Percentiles rank a stretch among this genome's conserved stretches.
phyloP scores from a whole-genome alignment of 2,113 vertebrate species.

The Bungarus multicinctus region DNA sequence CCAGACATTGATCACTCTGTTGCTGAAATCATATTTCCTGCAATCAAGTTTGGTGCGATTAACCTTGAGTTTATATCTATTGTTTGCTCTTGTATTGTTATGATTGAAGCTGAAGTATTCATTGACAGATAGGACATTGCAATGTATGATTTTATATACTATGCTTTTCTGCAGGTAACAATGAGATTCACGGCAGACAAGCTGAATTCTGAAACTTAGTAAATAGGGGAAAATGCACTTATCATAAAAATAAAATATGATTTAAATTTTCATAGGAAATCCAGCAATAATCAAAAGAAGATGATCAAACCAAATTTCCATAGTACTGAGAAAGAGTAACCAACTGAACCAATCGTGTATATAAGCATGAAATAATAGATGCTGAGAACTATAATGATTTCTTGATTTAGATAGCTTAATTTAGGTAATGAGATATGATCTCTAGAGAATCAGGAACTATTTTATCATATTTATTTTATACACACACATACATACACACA shows the following conservation, averaged over 20 bases:
- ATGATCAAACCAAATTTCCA: background rate
- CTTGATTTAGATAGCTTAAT: background rate
- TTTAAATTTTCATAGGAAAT: background rate
- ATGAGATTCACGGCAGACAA: rapidly evolving
- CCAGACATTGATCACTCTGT: too few relatives aligned
- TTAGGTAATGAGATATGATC: background rate
- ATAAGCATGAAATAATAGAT: background rate
- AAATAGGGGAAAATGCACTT: background rate
- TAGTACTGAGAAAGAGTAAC: background rate
- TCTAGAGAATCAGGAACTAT: background rate
- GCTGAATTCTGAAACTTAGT: background rate
- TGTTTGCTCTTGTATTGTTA: too few relatives aligned
- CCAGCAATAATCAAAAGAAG: background rate
- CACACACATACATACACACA: background rate
- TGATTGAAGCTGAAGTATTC: too few relatives aligned
- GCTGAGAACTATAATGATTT: rapidly evolving
- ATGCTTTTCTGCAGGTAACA: background rate
- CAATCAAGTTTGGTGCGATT: too few relatives aligned
- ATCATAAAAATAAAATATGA: background rate
- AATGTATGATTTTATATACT: too few relatives aligned
- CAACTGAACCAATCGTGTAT: background rate
- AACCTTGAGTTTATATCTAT: too few relatives aligned
- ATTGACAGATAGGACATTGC: too few relatives aligned
- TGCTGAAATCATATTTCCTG: too few relatives aligned
- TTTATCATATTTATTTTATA: background rate